A percentile compares a stretch with the other conserved stretches of the same genome.
Evolutionary conservation across 2,113 vertebrate species (phyloP).

Genomic region (Elgaria multicarinata): DNA sequence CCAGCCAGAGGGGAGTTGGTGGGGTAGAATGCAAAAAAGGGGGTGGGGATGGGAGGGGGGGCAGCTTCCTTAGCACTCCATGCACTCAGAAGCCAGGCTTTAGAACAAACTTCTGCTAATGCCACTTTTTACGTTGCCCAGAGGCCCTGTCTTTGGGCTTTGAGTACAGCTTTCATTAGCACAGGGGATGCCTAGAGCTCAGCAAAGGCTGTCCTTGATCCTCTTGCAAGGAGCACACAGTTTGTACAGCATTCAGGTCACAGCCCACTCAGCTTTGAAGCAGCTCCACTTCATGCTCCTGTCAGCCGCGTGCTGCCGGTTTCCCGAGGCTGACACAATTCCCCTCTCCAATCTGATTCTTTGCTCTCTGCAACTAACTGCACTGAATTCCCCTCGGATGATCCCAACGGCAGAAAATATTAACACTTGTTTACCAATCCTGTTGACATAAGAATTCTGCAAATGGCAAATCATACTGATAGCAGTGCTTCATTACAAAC

Average conservation of each 20-base stretch:
- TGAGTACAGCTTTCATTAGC: conserved; percentile 82
- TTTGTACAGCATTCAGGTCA: conserved; percentile 78
- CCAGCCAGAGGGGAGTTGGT: conserved; percentile 79
- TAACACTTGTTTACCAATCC: conserved; percentile 79
- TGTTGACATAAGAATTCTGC: conserved; percentile 78
- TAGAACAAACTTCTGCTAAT: conserved; percentile 76
- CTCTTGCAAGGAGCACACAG: conserved; percentile 71
- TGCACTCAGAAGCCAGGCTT: conserved; percentile 65
- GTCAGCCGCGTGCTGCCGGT: conserved; percentile 74
- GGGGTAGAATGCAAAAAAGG: conserved; percentile 52
- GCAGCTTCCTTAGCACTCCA: conserved; percentile 62
- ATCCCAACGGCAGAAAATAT: conserved; percentile 75
- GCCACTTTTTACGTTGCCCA: conserved; percentile 77
- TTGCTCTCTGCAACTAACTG: conserved; percentile 66
- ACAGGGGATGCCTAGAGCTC: conserved; percentile 75
- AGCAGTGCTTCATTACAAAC: conserved; percentile 44
- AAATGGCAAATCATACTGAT: conserved; percentile 65
- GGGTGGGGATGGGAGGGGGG: conserved; percentile 42
- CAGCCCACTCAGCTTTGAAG: conserved; percentile 79
- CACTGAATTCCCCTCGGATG: conserved; percentile 69
- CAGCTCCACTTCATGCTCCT: conserved; percentile 73
- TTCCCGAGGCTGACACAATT: conserved; percentile 71
- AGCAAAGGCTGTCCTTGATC: conserved; percentile 82
- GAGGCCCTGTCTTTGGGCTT: conserved; percentile 78
- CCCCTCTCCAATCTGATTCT: conserved; percentile 64